These are phyloP conservation scores for Drosophila monieri DNA, from an alignment of 2,888 invertebrate genomes.

Conservation along the genomic window DNA sequence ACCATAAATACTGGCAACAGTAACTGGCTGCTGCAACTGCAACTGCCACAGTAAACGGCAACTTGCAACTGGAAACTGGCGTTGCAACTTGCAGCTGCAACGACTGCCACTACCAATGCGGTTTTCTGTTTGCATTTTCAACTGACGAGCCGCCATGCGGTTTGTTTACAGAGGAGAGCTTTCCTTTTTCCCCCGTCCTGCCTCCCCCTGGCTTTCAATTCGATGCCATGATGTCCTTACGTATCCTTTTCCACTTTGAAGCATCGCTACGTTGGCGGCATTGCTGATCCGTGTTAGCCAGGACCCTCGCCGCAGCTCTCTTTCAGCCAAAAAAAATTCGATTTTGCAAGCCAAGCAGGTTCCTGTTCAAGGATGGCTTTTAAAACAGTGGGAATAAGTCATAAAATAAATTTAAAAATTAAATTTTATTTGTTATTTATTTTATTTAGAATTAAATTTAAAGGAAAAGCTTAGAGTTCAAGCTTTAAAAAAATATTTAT, in stretches of 20 bases:
- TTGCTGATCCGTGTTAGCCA: slow-evolving; percentile 20
- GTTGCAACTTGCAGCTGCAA: slow-evolving; percentile 9
- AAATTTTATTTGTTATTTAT: too few species aligned
- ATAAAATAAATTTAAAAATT: too few species aligned
- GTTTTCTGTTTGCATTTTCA: slow-evolving; percentile 25
- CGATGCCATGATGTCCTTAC: slow-evolving; percentile 7
- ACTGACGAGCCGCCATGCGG: slow-evolving; percentile 23
- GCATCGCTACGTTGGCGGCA: not conserved
- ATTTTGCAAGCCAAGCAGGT: not conserved
- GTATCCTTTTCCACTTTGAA: slow-evolving; percentile 20
- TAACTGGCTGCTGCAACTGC: slow-evolving; percentile 10
- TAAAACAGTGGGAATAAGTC: too few species aligned
- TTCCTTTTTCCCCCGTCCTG: too few species aligned
- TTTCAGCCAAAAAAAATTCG: not conserved
- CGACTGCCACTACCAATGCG: slow-evolving; percentile 22
- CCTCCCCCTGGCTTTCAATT: not conserved
- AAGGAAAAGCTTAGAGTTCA: too few species aligned
- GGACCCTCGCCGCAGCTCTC: not conserved
- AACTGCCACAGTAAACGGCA: slow-evolving; percentile 10
- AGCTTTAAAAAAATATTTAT: too few species aligned
- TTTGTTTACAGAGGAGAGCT: slow-evolving; percentile 12
- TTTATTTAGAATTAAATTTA: too few species aligned
- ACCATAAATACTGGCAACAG: slow-evolving; percentile 37
- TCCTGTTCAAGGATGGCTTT: not conserved
- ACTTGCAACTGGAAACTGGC: slow-evolving; percentile 2